phyloP scores from a whole-genome alignment of 2,888 invertebrate genomes.

The Crepidodera aurea region DNA sequence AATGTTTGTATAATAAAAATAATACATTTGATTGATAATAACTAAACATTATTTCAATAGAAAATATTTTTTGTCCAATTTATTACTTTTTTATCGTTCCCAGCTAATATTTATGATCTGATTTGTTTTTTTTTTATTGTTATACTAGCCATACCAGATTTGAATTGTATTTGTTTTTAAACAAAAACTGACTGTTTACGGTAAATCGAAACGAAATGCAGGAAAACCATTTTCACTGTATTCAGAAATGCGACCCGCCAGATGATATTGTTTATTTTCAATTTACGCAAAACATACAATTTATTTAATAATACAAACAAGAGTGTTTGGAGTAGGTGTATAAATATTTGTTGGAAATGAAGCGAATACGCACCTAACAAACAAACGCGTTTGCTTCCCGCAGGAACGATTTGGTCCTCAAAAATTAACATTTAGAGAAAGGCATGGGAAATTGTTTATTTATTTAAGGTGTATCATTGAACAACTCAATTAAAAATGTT shows the following conservation, averaged over 20 bases:
- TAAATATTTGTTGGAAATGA: constrained; percentile 28
- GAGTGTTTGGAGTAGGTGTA: constrained; percentile 19
- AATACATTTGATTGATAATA: too few relatives aligned
- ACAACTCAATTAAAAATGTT: too few relatives aligned
- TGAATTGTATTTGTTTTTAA: too few relatives aligned
- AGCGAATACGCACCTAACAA: constrained; percentile 23
- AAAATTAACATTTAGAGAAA: constrained; percentile 21
- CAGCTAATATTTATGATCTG: too few relatives aligned
- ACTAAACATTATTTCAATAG: too few relatives aligned
- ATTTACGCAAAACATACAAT: constrained; percentile 29
- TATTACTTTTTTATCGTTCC: too few relatives aligned
- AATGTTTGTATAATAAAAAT: too few relatives aligned
- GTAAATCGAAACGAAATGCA: neutral
- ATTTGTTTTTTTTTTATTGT: too few relatives aligned
- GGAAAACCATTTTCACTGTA: constrained; percentile 3
- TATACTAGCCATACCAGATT: too few relatives aligned
- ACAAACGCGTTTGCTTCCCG: constrained; percentile 20
- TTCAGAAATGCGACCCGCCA: constrained; percentile 10
- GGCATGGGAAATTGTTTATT: neutral
- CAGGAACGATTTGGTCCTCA: constrained; percentile 20
- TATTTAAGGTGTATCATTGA: too few relatives aligned
- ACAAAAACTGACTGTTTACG: too few relatives aligned
- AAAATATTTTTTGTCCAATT: too few relatives aligned
- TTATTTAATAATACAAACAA: constrained; percentile 26
- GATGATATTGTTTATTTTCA: constrained; percentile 31